Percentiles rank a stretch among this genome's conserved stretches.
Evolutionary conservation across 92 coral and sea anemone species (phyloP).

Genomic region (Metridium senile): DNA sequence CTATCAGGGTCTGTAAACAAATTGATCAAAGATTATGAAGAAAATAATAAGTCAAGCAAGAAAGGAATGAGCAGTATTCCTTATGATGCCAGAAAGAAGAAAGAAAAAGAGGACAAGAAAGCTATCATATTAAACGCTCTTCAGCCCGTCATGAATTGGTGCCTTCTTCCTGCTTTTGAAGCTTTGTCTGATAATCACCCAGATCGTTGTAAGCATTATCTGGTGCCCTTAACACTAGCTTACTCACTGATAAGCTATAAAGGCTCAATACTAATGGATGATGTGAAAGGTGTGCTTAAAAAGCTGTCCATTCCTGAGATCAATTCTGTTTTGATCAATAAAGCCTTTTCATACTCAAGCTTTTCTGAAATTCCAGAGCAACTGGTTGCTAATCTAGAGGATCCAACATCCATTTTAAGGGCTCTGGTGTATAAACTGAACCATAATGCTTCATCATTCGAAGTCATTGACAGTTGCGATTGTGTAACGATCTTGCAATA

Average conservation of each 20-base stretch:
- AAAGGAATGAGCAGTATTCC: slow-evolving; percentile 4
- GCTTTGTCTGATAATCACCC: no score
- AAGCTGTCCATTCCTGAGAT: slow-evolving; percentile 49
- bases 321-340: slow-evolving; percentile 18
- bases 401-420: slow-evolving; percentile 37
- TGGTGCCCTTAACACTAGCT: slow-evolving; percentile 52
- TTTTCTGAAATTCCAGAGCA: slow-evolving; percentile 6
- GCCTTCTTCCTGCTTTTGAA: slow-evolving; percentile 68
- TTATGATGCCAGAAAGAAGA: not conserved
- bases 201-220: slow-evolving; percentile 45
- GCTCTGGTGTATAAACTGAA: slow-evolving; percentile 40
- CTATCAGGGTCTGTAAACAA: not conserved
- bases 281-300: slow-evolving; percentile 18
- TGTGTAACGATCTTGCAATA: slow-evolving; percentile 30
- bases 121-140: slow-evolving; percentile 12
- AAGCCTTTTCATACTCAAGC: not conserved
- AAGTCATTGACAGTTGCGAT: not conserved
- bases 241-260: slow-evolving; percentile 37
- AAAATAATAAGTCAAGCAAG: not conserved
- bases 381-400: slow-evolving; percentile 47
- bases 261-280: not conserved
- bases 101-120: slow-evolving; percentile 12
- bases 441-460: not conserved
- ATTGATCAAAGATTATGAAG: not conserved
- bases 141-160: slow-evolving; percentile 52